Evolutionary conservation across 2,113 vertebrate species (phyloP).

Genomic region (Bubo blakistoni): DNA sequence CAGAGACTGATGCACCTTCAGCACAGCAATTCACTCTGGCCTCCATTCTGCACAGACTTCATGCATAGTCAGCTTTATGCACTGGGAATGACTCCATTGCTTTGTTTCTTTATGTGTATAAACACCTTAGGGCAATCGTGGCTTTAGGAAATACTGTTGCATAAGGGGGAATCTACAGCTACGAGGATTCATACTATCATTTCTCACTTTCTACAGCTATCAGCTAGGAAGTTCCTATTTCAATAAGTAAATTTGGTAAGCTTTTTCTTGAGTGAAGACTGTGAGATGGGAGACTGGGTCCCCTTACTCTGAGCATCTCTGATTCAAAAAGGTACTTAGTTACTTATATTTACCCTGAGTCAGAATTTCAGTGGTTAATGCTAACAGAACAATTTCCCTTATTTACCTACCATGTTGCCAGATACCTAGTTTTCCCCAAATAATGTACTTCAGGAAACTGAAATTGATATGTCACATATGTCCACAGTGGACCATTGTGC

Average conservation of each 20-base stretch:
- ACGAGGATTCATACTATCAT: not conserved
- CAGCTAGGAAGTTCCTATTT: not conserved
- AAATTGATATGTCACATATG: not conserved
- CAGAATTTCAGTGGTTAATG: not conserved
- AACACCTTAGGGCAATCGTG: not conserved
- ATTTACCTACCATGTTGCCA: not conserved
- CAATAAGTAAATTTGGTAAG: not conserved
- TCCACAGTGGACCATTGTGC: not conserved
- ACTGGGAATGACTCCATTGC: rapidly evolving
- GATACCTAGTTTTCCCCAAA: not conserved
- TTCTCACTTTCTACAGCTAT: not conserved
- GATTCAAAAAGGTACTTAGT: not conserved
- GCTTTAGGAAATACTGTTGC: not conserved
- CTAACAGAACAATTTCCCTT: not conserved
- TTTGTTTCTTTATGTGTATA: not conserved
- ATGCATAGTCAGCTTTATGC: not conserved
- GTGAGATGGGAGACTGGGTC: not conserved
- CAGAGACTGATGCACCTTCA: not conserved
- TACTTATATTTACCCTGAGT: not conserved
- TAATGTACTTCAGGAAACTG: not conserved
- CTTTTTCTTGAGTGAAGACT: not conserved
- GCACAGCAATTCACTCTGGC: not conserved
- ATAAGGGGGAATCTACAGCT: not conserved
- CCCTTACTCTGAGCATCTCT: not conserved
- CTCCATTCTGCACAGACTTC: not conserved